phyloP scores from a whole-genome alignment of 2,113 vertebrate species.

The Pelmatolapia mariae region DNA sequence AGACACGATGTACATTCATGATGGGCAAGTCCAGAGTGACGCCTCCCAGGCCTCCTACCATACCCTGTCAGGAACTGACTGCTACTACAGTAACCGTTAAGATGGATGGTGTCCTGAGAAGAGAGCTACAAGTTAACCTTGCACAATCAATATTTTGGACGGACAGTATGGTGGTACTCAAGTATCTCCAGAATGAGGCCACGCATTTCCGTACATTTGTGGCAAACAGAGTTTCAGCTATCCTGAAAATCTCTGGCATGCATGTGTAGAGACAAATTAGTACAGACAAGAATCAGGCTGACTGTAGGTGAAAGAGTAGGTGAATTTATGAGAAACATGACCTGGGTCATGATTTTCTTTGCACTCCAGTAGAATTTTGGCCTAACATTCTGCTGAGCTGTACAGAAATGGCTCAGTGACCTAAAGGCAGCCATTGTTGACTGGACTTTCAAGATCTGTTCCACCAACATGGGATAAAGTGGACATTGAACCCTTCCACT shows the following conservation, averaged over 20 bases:
- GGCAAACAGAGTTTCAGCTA: neutral
- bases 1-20: neutral
- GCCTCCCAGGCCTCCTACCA: neutral
- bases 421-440: neutral
- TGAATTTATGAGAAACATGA: neutral
- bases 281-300: neutral
- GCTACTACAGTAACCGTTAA: neutral
- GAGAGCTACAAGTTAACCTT: neutral
- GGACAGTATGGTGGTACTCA: neutral
- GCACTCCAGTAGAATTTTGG: neutral
- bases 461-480: neutral
- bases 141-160: neutral
- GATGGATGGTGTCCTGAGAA: neutral
- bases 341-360: neutral
- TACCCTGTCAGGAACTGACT: neutral
- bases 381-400: neutral
- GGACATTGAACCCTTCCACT: neutral
- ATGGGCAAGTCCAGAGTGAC: neutral
- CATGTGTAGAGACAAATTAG: neutral
- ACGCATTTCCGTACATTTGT: neutral
- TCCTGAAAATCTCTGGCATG: neutral
- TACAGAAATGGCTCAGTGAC: neutral
- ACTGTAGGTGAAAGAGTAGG: neutral
- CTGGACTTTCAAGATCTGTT: neutral
- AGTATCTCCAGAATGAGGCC: neutral